Conservation (phyloP, 2,113 vertebrate genomes). For the Engystomops pustulosus region DNA sequence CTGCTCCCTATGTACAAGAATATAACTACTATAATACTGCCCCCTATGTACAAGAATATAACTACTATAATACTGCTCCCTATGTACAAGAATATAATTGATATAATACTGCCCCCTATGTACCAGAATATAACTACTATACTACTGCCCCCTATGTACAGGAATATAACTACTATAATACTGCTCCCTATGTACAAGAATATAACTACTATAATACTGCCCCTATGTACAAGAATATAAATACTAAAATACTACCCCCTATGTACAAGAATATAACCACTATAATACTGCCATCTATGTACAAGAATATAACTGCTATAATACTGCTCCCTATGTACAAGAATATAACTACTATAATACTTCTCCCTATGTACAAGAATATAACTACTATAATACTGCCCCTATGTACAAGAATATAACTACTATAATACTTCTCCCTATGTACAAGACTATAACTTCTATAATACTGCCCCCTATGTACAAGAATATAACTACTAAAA, state of each 20-base stretch:
- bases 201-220: slow-evolving; percentile 6
- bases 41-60: no score
- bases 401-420: neutral
- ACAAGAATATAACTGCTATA: no score
- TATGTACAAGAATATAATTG: neutral
- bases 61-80: neutral
- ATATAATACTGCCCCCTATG: neutral
- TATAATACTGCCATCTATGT: no score
- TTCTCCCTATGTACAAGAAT: neutral
- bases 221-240: neutral
- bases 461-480: neutral
- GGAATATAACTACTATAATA: neutral
- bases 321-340: neutral
- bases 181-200: neutral
- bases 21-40: no score
- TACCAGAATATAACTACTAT: no score
- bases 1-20: no score
- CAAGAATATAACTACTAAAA: neutral
- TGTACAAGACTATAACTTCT: neutral
- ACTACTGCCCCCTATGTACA: no score
- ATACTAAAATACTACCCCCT: neutral
- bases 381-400: neutral
- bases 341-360: neutral
- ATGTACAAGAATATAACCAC: neutral
- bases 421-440: neutral